These are phyloP conservation scores for Sceliomorpha sp. DNA, from an alignment of 2,888 invertebrate genomes.

Conservation along the genomic window DNA sequence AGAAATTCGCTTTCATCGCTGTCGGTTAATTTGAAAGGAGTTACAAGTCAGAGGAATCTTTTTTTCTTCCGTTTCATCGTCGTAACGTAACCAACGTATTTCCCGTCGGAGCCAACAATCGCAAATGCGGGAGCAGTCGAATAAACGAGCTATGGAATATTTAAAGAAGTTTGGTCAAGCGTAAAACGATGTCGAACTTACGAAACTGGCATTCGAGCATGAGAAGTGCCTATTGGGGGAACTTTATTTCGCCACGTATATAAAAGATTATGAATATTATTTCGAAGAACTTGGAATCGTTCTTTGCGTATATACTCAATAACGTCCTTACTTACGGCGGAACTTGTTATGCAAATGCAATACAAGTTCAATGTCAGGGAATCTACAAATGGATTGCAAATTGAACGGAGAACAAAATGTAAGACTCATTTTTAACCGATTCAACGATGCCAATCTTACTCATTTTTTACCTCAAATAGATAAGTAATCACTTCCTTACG, in stretches of 20 bases:
- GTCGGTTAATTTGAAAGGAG: conserved; percentile 7
- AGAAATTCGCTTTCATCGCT: conserved; percentile 5
- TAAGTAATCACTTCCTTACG: too few species aligned
- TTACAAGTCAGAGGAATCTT: conserved; percentile 1
- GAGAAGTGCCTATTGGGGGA: conserved; percentile 9
- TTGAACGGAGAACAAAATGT: too few species aligned
- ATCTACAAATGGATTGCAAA: too few species aligned
- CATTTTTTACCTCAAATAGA: too few species aligned
- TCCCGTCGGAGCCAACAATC: conserved; percentile 12
- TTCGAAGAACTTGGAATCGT: conserved; percentile 14
- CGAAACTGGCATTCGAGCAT: conserved; percentile 15
- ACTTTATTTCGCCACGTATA: conserved; percentile 20
- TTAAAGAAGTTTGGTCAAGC: conserved; percentile 22
- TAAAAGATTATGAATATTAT: conserved; percentile 35
- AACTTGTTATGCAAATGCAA: too few species aligned
- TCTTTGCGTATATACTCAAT: conserved; percentile 9
- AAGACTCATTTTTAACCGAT: too few species aligned
- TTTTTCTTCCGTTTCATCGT: conserved; percentile 13
- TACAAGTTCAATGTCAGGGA: too few species aligned
- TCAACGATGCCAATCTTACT: too few species aligned
- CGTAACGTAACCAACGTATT: conserved; percentile 21
- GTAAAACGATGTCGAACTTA: conserved; percentile 27
- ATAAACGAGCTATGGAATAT: conserved; percentile 19
- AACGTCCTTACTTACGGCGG: conserved; percentile 3
- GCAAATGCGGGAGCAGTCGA: conserved; percentile 14